phyloP scores from a whole-genome alignment of 2,113 vertebrate genomes.

The Oryzias celebensis region DNA sequence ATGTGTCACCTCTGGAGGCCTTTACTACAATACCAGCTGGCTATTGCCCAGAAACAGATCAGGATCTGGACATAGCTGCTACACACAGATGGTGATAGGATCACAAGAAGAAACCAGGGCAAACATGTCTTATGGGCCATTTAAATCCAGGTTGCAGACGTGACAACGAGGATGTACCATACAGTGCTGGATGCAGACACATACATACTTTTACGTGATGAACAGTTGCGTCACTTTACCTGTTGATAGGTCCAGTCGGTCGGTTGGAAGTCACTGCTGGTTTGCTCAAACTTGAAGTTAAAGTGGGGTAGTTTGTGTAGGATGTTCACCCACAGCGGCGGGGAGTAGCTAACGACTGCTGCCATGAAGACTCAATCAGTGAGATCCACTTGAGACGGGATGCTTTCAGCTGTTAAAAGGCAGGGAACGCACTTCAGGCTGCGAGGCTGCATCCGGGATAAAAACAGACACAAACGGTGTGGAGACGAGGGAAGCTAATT shows the following conservation, averaged over 20 bases:
- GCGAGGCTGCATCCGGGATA: slow-evolving; percentile 5
- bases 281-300: slow-evolving; percentile 86
- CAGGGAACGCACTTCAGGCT: slow-evolving; percentile 27
- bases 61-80: slow-evolving; percentile 4
- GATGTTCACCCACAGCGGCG: slow-evolving; percentile 95
- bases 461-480: slow-evolving; percentile 1
- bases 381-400: slow-evolving; percentile 24
- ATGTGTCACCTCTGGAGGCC: slow-evolving; percentile 10
- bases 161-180: not conserved
- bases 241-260: slow-evolving; percentile 91
- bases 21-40: slow-evolving; percentile 37
- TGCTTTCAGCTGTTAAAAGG: slow-evolving; percentile 35
- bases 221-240: slow-evolving; percentile 72
- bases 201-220: not conserved
- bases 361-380: slow-evolving; percentile 74
- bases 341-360: slow-evolving; percentile 89
- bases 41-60: slow-evolving; percentile 25
- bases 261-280: slow-evolving; percentile 88
- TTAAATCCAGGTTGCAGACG: not conserved
- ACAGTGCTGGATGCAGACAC: not conserved
- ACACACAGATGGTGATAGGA: slow-evolving; percentile 66
- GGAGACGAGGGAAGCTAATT: not conserved
- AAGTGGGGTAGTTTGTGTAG: slow-evolving; percentile 92
- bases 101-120: slow-evolving; percentile 46
- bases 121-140: slow-evolving; percentile 12